phyloP scores from a whole-genome alignment of 2,797 vertebrate genomes.

The Coccyzus lansbergi region DNA sequence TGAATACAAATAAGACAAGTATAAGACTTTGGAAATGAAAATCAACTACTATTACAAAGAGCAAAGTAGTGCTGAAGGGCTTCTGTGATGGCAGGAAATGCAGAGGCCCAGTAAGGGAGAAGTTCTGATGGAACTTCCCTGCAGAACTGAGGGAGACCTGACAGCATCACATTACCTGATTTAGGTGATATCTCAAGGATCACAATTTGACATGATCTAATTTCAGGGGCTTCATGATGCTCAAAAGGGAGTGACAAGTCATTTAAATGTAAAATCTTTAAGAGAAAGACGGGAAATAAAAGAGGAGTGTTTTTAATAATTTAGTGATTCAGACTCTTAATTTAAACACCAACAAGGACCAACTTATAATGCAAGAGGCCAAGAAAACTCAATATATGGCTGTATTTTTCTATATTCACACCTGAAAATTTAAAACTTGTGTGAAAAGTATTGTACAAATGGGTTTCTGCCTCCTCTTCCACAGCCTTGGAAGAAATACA shows the following conservation, averaged over 20 bases:
- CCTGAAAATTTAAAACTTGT: conserved; percentile 34
- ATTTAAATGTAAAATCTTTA: not conserved
- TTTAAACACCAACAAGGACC: not conserved
- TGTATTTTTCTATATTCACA: conserved; percentile 11
- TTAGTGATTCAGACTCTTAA: conserved; percentile 9
- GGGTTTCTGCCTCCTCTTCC: conserved; percentile 27
- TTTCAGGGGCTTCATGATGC: not conserved
- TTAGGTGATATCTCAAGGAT: not conserved
- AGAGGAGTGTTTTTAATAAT: not conserved
- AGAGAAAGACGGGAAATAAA: not conserved
- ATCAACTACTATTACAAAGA: not conserved
- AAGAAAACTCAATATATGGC: not conserved
- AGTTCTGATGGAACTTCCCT: not conserved
- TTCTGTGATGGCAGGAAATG: not conserved
- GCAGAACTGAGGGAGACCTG: not conserved
- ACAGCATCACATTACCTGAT: not conserved
- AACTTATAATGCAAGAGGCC: conserved; percentile 9
- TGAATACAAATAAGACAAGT: not conserved
- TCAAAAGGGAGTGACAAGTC: not conserved
- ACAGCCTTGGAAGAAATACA: conserved; percentile 26
- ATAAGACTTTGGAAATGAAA: not conserved
- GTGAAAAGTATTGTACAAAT: conserved; percentile 16
- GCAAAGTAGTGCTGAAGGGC: not conserved
- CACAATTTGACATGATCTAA: not conserved
- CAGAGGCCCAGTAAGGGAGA: not conserved